Evolutionary conservation across 37 sponge, comb jelly and placozoan species (phyloP), one percentile per base, ranked within the genome.

Genomic region (Haliclona indistincta): DNA sequence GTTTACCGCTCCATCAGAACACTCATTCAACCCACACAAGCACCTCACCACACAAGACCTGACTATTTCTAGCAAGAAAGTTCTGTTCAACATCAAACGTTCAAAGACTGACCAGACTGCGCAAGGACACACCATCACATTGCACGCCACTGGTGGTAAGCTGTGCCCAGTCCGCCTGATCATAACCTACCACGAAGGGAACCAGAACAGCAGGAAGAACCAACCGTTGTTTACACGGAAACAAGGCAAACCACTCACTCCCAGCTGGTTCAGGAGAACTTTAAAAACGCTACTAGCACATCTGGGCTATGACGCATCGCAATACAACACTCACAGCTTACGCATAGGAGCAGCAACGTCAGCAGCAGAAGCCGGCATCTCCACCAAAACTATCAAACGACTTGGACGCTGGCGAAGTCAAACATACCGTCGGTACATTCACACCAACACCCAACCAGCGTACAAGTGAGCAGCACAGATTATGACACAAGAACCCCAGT

Each of bases 81-180:
- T n/a, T n/a, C n/a, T n/a, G n/a, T 33, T 67, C 3, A 10, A 1
- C 39, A 67, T 67, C n/a, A 67, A 29, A n/a, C 11, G 39, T 17
- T 67, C 67, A 1, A 67, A 67, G 40, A 34, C 67, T 19, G 67
- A 67, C 40, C 67, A 67, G 37, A 29, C 25, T 11, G 40, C 39
- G 0, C 23, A 36, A 17, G 39, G 67, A 28, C 56, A 55, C 56
- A 55, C 56, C 23, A 28, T 55, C 56, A 7, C 56, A 23, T 28
- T 55, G 69, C 25, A 43, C n/a, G 41, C 69, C 69, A 68, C 69
- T 39, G 41, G 29, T 40, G 69, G 43, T n/a, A 34, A 29, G 23
- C 37, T 25, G 36, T 66, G 67, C 37, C 67, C 41, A 66, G 67
- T 37, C 26, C 67, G 33, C 5, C 7, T 17, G 5, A 66, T 66